Evolutionary conservation across 1,140 invertebrate species (phyloP).

Genomic region (Lysiphlebus fabarum): DNA sequence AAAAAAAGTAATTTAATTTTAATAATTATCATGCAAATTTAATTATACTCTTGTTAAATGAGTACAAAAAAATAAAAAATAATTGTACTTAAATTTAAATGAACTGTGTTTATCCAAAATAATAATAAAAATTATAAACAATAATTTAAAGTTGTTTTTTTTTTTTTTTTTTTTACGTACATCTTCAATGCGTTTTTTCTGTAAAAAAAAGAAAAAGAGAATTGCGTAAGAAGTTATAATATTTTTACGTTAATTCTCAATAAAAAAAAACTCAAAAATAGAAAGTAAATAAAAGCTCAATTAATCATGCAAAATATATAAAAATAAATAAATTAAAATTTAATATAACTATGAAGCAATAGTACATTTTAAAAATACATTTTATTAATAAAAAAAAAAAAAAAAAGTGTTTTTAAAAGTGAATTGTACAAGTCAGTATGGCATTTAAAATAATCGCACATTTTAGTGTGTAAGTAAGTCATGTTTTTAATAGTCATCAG

Average conservation of each 20-base stretch:
- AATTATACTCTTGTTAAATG: slow-evolving; percentile 8
- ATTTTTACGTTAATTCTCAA: slow-evolving; percentile 1
- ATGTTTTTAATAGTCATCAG: slow-evolving; percentile 21
- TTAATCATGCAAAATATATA: too few relatives aligned
- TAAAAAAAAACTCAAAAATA: background rate
- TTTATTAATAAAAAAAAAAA: background rate
- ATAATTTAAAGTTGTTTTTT: slow-evolving; percentile 15
- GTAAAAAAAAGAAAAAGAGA: slow-evolving; percentile 52
- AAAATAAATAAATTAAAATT: too few relatives aligned
- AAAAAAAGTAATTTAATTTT: too few relatives aligned
- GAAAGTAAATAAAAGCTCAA: background rate
- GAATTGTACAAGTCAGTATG: slow-evolving; percentile 19
- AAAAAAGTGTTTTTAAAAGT: background rate
- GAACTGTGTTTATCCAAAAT: slow-evolving; percentile 1
- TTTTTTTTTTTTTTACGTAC: slow-evolving; percentile 52
- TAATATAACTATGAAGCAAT: too few relatives aligned
- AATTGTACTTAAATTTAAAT: background rate
- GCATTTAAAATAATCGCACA: slow-evolving; percentile 24
- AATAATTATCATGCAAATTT: slow-evolving; percentile 1
- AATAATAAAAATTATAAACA: background rate
- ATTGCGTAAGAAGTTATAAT: slow-evolving; percentile 24
- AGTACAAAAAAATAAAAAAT: background rate
- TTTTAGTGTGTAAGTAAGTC: background rate
- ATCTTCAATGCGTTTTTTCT: slow-evolving; percentile 62
- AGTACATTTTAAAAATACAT: background rate